These are phyloP conservation scores for Lepidonotus clava DNA, from an alignment of 2,888 invertebrate genomes.

Conservation along the genomic window DNA sequence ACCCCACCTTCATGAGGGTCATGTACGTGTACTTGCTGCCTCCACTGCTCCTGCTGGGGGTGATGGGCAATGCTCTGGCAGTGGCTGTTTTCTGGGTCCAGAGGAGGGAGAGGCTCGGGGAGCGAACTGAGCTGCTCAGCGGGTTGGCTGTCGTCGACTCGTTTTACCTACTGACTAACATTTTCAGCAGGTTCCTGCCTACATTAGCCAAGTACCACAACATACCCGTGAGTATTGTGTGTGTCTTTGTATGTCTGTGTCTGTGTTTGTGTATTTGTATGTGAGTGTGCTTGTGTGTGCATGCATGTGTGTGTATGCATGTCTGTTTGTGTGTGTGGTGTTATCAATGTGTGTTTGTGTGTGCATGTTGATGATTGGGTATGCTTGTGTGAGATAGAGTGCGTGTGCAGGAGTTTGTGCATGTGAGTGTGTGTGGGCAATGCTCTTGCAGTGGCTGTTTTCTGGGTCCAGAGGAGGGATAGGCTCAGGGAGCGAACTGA, in stretches of 20 bases:
- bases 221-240: too few relatives aligned
- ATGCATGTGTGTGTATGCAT: too few relatives aligned
- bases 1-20: neutral
- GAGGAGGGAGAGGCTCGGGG: neutral
- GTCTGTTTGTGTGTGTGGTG: too few relatives aligned
- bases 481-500: neutral
- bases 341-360: too few relatives aligned
- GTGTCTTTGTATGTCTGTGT: too few relatives aligned
- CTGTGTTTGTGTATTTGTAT: too few relatives aligned
- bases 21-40: neutral
- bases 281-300: too few relatives aligned
- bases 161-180: neutral
- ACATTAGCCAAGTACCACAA: constrained; percentile 6
- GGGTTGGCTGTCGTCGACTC: neutral
- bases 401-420: too few relatives aligned
- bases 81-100: neutral
- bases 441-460: too few relatives aligned
- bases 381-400: too few relatives aligned
- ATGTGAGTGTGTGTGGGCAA: too few relatives aligned
- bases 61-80: neutral
- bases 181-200: neutral
- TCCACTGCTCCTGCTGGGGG: neutral
- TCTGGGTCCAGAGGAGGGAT: neutral
- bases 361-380: too few relatives aligned
- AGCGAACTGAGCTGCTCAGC: neutral